Evolutionary conservation across 2,797 vertebrate genomes (phyloP).

Genomic region (Gorsachius magnificus): DNA sequence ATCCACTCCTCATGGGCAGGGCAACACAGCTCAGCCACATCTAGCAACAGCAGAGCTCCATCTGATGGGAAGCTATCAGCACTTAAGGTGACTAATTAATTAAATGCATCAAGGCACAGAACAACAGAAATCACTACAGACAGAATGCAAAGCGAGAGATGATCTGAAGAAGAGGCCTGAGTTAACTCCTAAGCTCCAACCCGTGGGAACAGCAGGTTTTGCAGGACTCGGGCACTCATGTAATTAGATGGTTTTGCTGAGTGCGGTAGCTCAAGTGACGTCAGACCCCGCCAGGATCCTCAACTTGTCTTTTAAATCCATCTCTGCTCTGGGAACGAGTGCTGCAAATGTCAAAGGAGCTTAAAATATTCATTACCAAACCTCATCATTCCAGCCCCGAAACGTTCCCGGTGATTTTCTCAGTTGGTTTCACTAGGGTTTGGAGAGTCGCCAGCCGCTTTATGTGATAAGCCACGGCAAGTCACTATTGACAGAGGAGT

Average conservation of each 20-base stretch:
- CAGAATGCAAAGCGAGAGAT: neutral
- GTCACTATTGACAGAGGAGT: neutral
- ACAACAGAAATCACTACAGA: neutral
- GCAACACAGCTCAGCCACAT: neutral
- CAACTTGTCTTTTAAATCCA: neutral
- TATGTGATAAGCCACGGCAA: constrained; percentile 10
- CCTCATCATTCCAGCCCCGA: neutral
- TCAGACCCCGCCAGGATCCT: neutral
- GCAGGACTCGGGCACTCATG: neutral
- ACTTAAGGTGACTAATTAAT: neutral
- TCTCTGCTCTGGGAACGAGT: neutral
- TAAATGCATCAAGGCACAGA: neutral
- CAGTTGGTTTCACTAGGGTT: neutral
- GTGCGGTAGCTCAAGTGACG: neutral
- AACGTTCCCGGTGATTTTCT: constrained; percentile 18
- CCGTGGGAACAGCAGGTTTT: neutral
- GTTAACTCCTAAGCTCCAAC: neutral
- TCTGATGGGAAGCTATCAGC: neutral
- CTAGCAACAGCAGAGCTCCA: neutral
- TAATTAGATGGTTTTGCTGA: neutral
- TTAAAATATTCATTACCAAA: constrained; percentile 56
- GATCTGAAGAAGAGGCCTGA: neutral
- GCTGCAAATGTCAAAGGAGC: constrained; percentile 21
- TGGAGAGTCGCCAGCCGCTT: neutral
- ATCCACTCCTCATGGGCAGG: neutral